phyloP scores from a whole-genome alignment of 64 coral and sea anemone species.

The Acropora tenuis region DNA sequence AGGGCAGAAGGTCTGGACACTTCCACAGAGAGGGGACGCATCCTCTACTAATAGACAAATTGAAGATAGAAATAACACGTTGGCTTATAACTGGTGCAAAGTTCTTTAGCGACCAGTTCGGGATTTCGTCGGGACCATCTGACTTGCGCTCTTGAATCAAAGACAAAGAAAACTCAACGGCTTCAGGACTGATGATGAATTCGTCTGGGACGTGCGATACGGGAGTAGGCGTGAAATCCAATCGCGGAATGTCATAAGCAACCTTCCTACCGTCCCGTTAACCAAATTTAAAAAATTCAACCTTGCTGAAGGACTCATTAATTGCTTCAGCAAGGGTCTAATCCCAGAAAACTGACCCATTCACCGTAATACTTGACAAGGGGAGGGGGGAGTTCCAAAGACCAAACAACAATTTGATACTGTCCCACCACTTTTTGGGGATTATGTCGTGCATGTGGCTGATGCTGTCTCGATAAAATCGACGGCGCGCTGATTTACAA shows the following conservation, averaged over 20 bases:
- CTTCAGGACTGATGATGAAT: neutral
- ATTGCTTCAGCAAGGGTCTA: neutral
- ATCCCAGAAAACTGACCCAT: neutral
- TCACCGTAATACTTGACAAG: neutral
- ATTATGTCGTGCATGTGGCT: neutral
- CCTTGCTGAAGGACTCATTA: neutral
- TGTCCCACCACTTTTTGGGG: neutral
- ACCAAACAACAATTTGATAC: neutral
- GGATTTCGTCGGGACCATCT: conserved; percentile 5
- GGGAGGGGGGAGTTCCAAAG: neutral
- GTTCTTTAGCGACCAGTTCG: neutral
- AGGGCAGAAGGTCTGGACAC: conserved; percentile 13
- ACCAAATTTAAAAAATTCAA: too few species aligned
- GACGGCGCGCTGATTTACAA: too few species aligned
- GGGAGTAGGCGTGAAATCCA: neutral
- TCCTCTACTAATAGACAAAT: conserved; percentile 17
- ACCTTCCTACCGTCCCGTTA: neutral
- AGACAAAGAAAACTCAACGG: neutral
- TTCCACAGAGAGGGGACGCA: conserved; percentile 32
- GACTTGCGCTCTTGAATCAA: neutral
- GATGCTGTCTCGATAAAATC: too few species aligned
- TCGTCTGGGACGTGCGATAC: neutral
- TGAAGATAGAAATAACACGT: conserved; percentile 19
- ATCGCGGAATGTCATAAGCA: neutral
- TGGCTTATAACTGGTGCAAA: neutral